Evolutionary conservation across 2,113 vertebrate genomes (phyloP).

Genomic region (Tenrec ecaudatus): DNA sequence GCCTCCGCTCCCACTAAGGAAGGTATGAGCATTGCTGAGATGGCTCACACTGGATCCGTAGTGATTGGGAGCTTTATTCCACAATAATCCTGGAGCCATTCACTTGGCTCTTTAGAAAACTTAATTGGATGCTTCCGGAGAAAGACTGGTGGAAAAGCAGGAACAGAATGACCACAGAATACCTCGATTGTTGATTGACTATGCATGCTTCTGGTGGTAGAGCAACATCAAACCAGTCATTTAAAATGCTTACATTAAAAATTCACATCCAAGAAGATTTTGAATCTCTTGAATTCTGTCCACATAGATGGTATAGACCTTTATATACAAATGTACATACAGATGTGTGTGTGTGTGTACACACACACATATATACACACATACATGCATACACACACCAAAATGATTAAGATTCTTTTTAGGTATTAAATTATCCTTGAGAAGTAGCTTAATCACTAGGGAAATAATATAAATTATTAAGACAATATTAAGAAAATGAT

Average conservation of each 20-base stretch:
- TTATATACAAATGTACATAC: conserved; percentile 8
- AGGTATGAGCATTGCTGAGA: neutral
- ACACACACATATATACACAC: no score
- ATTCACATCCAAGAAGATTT: conserved; percentile 22
- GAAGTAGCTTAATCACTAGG: conserved; percentile 35
- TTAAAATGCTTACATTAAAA: conserved; percentile 41
- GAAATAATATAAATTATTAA: conserved; percentile 51
- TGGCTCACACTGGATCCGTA: conserved; percentile 8
- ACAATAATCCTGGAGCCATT: neutral
- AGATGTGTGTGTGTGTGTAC: no score
- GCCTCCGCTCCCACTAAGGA: neutral
- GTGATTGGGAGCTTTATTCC: conserved; percentile 34
- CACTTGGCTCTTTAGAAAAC: conserved; percentile 23
- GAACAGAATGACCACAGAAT: neutral
- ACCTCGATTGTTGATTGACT: neutral
- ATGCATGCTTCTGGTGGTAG: neutral
- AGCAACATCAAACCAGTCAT: conserved; percentile 22
- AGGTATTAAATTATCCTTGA: conserved; percentile 40
- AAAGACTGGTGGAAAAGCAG: neutral
- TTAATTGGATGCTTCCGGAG: conserved; percentile 28
- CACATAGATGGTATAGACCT: neutral
- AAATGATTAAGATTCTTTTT: conserved; percentile 28
- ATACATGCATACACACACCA: neutral
- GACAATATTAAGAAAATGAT: conserved; percentile 23
- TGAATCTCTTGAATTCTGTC: conserved; percentile 40